Conservation (phyloP, 2,113 vertebrate species). For the Pseudois nayaur region DNA sequence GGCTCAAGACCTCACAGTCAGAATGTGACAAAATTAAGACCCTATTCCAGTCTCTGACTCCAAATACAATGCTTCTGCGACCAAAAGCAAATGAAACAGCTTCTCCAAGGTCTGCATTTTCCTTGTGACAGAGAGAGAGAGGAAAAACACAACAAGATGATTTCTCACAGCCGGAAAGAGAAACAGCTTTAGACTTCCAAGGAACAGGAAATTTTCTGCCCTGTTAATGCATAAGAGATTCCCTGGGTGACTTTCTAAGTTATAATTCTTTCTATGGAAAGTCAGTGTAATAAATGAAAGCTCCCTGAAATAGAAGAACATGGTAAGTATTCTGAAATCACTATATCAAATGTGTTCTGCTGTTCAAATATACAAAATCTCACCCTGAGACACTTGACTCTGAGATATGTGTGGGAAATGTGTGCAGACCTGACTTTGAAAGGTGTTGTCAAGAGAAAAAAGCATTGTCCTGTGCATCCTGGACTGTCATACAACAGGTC, state of each 20-base stretch:
- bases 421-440: not conserved
- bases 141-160: not conserved
- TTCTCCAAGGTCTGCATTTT: not conserved
- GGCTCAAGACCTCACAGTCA: not conserved
- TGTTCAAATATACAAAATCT: not conserved
- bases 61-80: not conserved
- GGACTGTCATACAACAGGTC: not conserved
- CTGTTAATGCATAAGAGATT: not conserved
- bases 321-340: not conserved
- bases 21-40: not conserved
- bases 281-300: not conserved
- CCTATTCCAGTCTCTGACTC: not conserved
- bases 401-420: not conserved
- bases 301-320: not conserved
- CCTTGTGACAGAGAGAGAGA: not conserved
- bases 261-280: conserved; percentile 4
- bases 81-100: not conserved
- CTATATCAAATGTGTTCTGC: not conserved
- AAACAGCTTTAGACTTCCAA: not conserved
- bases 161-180: not conserved
- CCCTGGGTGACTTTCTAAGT: not conserved
- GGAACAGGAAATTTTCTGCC: not conserved
- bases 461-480: not conserved
- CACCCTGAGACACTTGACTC: not conserved
- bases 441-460: not conserved